Percentiles rank a stretch among this genome's conserved stretches.
These are phyloP conservation scores for Paguma larvata DNA, from an alignment of 2,797 vertebrate genomes.

Conservation along the genomic window DNA sequence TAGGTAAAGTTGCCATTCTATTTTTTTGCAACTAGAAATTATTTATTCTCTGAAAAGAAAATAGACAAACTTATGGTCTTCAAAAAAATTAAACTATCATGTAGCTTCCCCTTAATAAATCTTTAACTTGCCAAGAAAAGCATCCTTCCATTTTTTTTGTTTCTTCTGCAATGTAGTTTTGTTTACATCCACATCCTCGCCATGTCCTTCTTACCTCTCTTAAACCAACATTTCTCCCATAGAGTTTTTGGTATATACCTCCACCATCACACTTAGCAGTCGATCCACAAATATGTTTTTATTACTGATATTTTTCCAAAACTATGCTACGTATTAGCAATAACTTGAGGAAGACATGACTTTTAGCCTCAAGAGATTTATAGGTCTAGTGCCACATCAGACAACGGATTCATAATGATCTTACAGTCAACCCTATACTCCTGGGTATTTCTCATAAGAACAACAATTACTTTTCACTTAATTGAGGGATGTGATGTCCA, in stretches of 20 bases:
- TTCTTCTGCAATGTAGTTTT: neutral
- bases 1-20: constrained; percentile 23
- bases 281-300: neutral
- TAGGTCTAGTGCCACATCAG: neutral
- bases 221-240: neutral
- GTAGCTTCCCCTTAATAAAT: constrained; percentile 14
- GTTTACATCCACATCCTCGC: neutral
- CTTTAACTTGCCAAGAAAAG: constrained; percentile 28
- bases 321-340: neutral
- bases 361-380: neutral
- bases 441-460: constrained; percentile 23
- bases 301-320: constrained; percentile 10
- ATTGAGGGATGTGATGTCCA: neutral
- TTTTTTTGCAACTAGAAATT: constrained; percentile 47
- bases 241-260: neutral
- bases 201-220: neutral
- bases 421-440: neutral
- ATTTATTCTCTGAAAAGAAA: constrained; percentile 44
- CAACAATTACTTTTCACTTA: constrained; percentile 21
- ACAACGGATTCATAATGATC: neutral
- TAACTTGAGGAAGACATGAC: neutral
- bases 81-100: constrained; percentile 46
- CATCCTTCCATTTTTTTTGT: neutral
- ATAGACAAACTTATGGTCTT: neutral
- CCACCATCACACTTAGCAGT: neutral